A percentile compares a stretch with the other conserved stretches of the same genome.
Conservation (phyloP, 2,113 vertebrate species). For the Coptodon rendalli region DNA sequence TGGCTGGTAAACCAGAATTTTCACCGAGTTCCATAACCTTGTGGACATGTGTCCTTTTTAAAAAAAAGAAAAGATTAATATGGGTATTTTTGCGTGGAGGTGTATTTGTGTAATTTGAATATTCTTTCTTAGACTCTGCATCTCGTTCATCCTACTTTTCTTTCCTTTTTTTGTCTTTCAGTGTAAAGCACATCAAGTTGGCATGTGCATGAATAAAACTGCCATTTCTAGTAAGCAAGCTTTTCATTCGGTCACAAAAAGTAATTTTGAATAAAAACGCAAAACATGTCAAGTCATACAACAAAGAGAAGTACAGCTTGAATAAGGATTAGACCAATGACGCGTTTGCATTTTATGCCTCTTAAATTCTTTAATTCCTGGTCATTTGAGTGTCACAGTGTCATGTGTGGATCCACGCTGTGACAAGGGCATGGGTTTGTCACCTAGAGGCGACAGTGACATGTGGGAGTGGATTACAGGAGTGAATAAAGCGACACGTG, state of each 20-base stretch:
- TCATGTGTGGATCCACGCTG: neutral
- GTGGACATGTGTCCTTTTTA: neutral
- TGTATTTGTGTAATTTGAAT: neutral
- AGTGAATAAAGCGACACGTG: neutral
- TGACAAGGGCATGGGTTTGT: neutral
- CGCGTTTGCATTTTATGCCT: neutral
- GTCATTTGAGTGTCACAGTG: neutral
- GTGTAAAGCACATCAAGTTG: neutral
- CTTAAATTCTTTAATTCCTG: neutral
- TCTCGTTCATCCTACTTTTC: neutral
- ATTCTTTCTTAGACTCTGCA: neutral
- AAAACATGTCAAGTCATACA: neutral
- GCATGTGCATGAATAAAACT: neutral
- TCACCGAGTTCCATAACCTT: constrained; percentile 49
- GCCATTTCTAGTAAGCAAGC: neutral
- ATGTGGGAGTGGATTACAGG: constrained; percentile 18
- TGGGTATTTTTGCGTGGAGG: neutral
- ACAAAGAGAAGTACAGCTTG: neutral
- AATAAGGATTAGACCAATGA: neutral
- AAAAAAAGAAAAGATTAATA: neutral
- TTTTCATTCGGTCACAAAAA: constrained; percentile 22
- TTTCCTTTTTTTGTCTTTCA: neutral
- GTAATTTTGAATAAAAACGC: constrained; percentile 24
- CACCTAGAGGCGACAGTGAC: neutral
- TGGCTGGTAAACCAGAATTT: constrained; percentile 61